These are phyloP conservation scores for Aethes cnicana DNA, from an alignment of 2,888 invertebrate genomes.

Conservation along the genomic window DNA sequence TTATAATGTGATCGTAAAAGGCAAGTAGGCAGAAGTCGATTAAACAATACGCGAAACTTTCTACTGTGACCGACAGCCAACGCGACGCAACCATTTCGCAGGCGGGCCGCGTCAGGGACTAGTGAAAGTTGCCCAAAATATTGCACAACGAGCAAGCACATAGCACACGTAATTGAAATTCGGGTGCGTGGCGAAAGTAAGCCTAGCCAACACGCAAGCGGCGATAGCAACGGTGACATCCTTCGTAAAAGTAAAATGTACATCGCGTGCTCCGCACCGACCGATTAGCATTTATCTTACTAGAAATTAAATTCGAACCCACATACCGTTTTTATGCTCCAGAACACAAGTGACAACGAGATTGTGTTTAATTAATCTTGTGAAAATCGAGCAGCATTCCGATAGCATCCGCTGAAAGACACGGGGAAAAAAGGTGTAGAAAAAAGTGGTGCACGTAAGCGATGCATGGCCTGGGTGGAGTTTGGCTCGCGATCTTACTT, in stretches of 20 bases:
- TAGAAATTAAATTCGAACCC: constrained; percentile 8
- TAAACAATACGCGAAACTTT: constrained; percentile 55
- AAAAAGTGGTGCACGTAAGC: constrained; percentile 69
- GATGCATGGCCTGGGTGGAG: constrained; percentile 68
- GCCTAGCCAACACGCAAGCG: constrained; percentile 44
- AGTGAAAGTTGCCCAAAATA: constrained; percentile 81
- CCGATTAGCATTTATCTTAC: constrained; percentile 15
- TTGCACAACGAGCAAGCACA: constrained; percentile 72
- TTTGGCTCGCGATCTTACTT: constrained; percentile 76
- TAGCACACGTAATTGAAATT: constrained; percentile 74
- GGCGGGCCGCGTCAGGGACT: constrained; percentile 71
- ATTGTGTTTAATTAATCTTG: constrained; percentile 18
- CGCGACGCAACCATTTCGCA: constrained; percentile 79
- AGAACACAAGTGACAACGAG: constrained; percentile 3
- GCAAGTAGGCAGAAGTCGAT: constrained; percentile 30
- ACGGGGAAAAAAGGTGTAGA: constrained; percentile 51
- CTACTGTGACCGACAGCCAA: constrained; percentile 69
- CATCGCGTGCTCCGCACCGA: constrained; percentile 20
- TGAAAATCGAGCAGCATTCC: constrained; percentile 39
- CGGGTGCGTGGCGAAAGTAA: constrained; percentile 76
- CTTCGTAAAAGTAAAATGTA: constrained; percentile 27
- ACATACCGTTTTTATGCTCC: constrained; percentile 12
- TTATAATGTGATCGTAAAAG: constrained; percentile 25
- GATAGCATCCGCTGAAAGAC: constrained; percentile 25
- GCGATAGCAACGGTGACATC: constrained; percentile 20